Evolutionary conservation across 2,888 invertebrate species (phyloP).

Genomic region (Sepioteuthis lessoniana): DNA sequence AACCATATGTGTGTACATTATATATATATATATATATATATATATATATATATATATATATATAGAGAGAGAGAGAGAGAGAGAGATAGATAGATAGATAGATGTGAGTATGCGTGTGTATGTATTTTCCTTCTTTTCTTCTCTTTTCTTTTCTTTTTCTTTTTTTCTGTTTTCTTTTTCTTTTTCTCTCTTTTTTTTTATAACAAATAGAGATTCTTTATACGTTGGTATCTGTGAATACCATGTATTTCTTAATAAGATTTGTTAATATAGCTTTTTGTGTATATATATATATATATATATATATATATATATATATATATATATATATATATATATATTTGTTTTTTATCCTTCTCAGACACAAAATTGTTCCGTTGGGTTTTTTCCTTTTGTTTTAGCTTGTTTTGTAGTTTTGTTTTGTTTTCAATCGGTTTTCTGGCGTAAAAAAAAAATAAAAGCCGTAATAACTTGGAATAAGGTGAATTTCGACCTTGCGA

Average conservation of each 20-base stretch:
- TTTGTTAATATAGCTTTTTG: background rate
- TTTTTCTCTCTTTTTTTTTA: background rate
- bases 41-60: too few species aligned
- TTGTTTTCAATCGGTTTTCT: background rate
- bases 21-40: too few species aligned
- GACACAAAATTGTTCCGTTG: background rate
- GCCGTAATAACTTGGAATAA: background rate
- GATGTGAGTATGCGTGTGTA: too few species aligned
- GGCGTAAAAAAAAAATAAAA: background rate
- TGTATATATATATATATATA: too few species aligned
- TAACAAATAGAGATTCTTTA: background rate
- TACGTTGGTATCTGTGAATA: background rate
- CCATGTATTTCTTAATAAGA: too few species aligned
- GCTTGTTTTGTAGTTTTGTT: background rate
- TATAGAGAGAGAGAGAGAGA: too few species aligned
- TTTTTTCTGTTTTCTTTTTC: background rate
- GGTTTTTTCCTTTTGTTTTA: too few species aligned
- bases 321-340: too few species aligned
- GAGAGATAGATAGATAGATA: too few species aligned
- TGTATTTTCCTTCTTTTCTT: background rate
- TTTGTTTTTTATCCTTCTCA: background rate
- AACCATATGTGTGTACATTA: background rate
- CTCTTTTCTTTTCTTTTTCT: background rate
- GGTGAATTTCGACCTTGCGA: constrained; percentile 16
- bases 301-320: too few species aligned